Base-by-base conservation (phyloP, 2,797 vertebrate species). In the Enteromius treurensis region DNA sequence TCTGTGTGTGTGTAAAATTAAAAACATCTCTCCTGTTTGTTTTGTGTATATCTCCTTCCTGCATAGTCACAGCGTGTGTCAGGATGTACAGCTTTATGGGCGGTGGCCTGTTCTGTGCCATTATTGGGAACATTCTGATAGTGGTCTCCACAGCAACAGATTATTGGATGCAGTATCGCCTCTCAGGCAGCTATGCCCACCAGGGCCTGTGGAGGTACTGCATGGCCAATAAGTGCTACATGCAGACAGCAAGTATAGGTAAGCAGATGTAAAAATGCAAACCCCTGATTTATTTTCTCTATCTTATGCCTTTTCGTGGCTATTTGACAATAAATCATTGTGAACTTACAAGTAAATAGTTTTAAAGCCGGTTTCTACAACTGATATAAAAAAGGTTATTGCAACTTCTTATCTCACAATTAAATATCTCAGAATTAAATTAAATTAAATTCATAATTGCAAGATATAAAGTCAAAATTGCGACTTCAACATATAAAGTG, bases 31-130 rank as follows among this genome's bases (percentile, higher is more conserved):
- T 77, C 47, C 13, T 76, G 23, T 51, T 4, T 55, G 4, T 83
- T 29, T 55, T 26, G 67, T 80, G 79, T 71, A n/a, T 55, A 47
- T 78, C 53, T 78, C 21, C 62, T 42, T 49, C 42, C 58, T 37
- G 40, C 51, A 62, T 23, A 76, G 86, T 86, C 77, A 86, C 90
- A 17, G 84, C 84, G 71, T 89, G 85, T 90, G 90, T 93, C 88
- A 94, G 89, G 92, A 96, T 97, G 96, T 96, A 97, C 92, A 97
- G 96, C 88, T 96, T 97, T 90, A 96, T 97, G 96, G 95, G 96
- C 84, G 96, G 96, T 11, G 96, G 96, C 64, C 93, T 97, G 49
- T 96, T 97, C 93, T 97, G 96, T 84, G 96, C 96, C 88, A 92
- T 96, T n/a, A 95, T 97, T 85, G 96, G 95, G 21, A 96, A 96